A percentile compares a stretch with the other conserved stretches of the same genome.
phyloP scores from a whole-genome alignment of 2,888 invertebrate species.

The Cordilura impudica region DNA sequence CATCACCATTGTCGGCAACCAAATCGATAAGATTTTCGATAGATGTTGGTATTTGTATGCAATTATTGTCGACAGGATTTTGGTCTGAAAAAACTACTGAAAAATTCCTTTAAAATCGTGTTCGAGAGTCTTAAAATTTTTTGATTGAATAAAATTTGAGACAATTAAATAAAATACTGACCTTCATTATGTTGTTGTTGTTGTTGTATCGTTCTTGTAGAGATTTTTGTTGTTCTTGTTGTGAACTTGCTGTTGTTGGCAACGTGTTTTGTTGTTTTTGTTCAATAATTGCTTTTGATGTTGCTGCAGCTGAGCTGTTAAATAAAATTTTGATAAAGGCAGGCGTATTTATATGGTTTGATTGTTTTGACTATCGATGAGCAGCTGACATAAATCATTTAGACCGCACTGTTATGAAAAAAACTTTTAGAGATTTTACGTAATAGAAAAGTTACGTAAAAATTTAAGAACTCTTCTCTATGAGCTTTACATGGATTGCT shows the following conservation, averaged over 20 bases:
- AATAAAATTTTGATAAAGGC: too few relatives aligned
- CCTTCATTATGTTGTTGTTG: slow-evolving; percentile 47
- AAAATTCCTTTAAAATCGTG: slow-evolving; percentile 75
- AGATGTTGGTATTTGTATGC: slow-evolving; percentile 78
- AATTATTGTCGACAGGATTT: slow-evolving; percentile 67
- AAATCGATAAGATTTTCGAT: slow-evolving; percentile 80
- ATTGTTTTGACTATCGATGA: too few relatives aligned
- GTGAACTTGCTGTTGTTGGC: too few relatives aligned
- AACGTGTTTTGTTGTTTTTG: too few relatives aligned
- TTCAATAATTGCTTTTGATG: slow-evolving; percentile 26
- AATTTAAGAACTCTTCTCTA: too few relatives aligned
- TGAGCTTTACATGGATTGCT: too few relatives aligned
- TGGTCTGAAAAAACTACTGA: slow-evolving; percentile 79
- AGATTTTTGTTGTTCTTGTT: slow-evolving; percentile 7
- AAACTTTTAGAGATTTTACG: too few relatives aligned
- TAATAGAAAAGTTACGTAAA: too few relatives aligned
- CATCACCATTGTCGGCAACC: slow-evolving; percentile 83
- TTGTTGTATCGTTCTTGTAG: slow-evolving; percentile 4
- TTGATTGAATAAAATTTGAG: background rate
- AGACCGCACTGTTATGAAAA: too few relatives aligned
- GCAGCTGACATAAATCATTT: too few relatives aligned
- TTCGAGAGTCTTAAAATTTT: slow-evolving; percentile 42
- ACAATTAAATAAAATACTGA: slow-evolving; percentile 44
- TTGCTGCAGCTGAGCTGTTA: slow-evolving; percentile 16
- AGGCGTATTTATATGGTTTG: too few relatives aligned